A percentile compares a stretch with the other conserved stretches of the same genome.
These are phyloP conservation scores for Lycocorax pyrrhopterus DNA, from an alignment of 2,113 vertebrate species.

Conservation along the genomic window DNA sequence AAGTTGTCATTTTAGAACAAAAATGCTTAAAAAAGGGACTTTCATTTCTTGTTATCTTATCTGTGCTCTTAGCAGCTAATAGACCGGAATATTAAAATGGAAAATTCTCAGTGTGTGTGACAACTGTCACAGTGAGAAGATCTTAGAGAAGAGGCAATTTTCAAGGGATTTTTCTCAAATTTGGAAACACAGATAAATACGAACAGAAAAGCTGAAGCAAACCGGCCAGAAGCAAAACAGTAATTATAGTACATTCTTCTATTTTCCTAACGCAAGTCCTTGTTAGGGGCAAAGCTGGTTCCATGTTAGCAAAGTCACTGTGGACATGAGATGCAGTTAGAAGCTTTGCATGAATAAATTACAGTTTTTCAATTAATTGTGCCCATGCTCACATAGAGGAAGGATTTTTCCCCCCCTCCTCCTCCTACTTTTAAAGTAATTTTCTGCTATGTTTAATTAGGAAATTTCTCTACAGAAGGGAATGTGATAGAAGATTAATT, in stretches of 20 bases:
- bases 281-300: background rate
- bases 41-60: constrained; percentile 24
- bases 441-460: constrained; percentile 64
- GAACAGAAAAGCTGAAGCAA: background rate
- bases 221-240: constrained; percentile 13
- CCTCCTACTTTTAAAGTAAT: constrained; percentile 27
- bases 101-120: constrained; percentile 16
- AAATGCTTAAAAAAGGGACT: background rate
- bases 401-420: background rate
- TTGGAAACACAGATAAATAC: background rate
- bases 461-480: constrained; percentile 55
- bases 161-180: constrained; percentile 38
- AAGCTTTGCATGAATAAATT: constrained; percentile 28
- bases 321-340: background rate
- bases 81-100: constrained; percentile 29
- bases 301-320: background rate
- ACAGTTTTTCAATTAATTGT: constrained; percentile 41
- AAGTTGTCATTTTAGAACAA: constrained; percentile 45
- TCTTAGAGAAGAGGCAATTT: constrained; percentile 11
- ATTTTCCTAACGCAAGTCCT: background rate
- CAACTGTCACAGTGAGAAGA: constrained; percentile 20
- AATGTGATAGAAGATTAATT: constrained; percentile 60
- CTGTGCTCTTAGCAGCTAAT: background rate
- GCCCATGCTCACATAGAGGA: background rate
- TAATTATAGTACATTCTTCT: background rate